These are phyloP conservation scores for Amblyjoppa proteus DNA, from an alignment of 2,888 invertebrate genomes.

Conservation along the genomic window DNA sequence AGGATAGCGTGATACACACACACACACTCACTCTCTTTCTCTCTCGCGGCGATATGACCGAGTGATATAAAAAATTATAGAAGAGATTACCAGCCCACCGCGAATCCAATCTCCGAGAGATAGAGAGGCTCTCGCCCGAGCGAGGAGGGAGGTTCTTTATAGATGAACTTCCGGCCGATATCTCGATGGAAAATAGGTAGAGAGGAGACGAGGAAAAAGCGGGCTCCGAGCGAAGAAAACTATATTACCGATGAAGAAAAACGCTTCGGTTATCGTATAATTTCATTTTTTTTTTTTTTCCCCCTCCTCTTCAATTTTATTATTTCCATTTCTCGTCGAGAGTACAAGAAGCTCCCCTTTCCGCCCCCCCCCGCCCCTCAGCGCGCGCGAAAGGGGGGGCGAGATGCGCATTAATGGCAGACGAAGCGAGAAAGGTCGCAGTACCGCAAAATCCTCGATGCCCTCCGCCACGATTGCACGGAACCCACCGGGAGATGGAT, in stretches of 20 bases:
- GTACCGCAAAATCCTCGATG: slow-evolving; percentile 68
- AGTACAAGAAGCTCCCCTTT: slow-evolving; percentile 35
- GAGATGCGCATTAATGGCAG: slow-evolving; percentile 50
- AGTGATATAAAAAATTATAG: slow-evolving; percentile 14
- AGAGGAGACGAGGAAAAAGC: slow-evolving; percentile 21
- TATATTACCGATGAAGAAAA: slow-evolving; percentile 58
- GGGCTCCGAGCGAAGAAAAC: not conserved
- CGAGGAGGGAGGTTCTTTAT: slow-evolving; percentile 9
- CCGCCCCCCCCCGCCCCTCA: too few relatives aligned
- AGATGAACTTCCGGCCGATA: slow-evolving; percentile 61
- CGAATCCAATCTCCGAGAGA: slow-evolving; percentile 59
- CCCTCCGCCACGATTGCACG: slow-evolving; percentile 47
- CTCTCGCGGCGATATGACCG: not conserved
- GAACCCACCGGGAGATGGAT: slow-evolving; percentile 41
- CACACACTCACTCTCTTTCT: too few relatives aligned
- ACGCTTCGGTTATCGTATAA: slow-evolving; percentile 14
- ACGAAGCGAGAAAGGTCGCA: slow-evolving; percentile 67
- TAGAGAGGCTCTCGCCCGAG: not conserved
- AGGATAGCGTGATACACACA: not conserved
- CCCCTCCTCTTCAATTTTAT: slow-evolving; percentile 15
- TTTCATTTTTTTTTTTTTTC: not conserved
- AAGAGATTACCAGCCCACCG: slow-evolving; percentile 68
- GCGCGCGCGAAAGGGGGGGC: not conserved
- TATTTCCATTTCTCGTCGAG: slow-evolving; percentile 35
- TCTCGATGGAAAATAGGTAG: slow-evolving; percentile 45